Percentiles rank a stretch among this genome's conserved stretches.
Evolutionary conservation across 2,797 vertebrate genomes (phyloP).

Genomic region (Schizopygopsis malacanthus): DNA sequence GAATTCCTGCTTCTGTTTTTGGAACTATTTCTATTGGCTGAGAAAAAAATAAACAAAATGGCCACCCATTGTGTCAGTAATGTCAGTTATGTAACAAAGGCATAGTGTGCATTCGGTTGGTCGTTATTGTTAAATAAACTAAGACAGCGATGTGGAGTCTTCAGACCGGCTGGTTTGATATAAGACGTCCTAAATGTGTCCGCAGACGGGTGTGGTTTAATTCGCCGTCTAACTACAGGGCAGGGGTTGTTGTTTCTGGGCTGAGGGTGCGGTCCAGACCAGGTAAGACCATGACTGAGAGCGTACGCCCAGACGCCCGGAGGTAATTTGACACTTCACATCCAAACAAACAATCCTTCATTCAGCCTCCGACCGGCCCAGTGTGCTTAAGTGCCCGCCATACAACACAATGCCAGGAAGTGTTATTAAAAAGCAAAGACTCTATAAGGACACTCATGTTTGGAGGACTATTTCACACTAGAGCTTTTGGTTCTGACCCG

Average conservation of each 20-base stretch:
- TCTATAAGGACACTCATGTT: neutral
- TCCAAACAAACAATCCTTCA: constrained; percentile 18
- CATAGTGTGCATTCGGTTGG: neutral
- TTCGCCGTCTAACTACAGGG: constrained; percentile 20
- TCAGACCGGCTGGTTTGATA: neutral
- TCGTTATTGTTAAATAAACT: neutral
- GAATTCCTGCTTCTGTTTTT: constrained; percentile 9
- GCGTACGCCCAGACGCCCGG: neutral
- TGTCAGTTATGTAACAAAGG: neutral
- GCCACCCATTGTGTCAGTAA: neutral
- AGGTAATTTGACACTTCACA: neutral
- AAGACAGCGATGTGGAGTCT: neutral
- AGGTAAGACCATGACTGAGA: constrained; percentile 30
- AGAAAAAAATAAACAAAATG: neutral
- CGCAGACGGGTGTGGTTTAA: constrained; percentile 51
- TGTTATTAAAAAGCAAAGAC: neutral
- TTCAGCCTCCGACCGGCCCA: neutral
- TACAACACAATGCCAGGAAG: constrained; percentile 33
- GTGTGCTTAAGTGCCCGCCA: neutral
- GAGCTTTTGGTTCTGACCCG: neutral
- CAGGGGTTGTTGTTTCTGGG: neutral
- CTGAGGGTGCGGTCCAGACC: constrained; percentile 30
- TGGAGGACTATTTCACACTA: neutral
- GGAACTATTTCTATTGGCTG: constrained; percentile 9
- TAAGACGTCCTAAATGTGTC: neutral